A percentile compares a stretch with the other conserved stretches of the same genome.
Conservation (phyloP, 2,113 vertebrate species). For the Chionis minor region DNA sequence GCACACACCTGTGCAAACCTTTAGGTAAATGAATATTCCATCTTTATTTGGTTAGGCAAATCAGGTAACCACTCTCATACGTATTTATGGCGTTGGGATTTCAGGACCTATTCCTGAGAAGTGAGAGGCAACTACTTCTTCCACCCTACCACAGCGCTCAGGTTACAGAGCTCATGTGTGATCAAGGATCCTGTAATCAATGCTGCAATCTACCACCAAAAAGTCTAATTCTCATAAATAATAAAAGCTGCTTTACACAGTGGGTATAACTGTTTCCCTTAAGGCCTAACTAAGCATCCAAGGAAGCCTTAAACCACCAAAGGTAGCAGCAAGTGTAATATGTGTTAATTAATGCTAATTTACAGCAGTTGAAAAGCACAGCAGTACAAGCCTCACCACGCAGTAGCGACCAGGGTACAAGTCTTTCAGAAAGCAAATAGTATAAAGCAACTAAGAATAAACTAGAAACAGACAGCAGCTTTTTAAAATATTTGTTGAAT, state of each 20-base stretch:
- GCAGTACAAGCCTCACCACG: too few species aligned
- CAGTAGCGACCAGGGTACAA: too few species aligned
- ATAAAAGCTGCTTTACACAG: neutral
- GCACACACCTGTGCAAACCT: neutral
- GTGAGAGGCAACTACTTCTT: neutral
- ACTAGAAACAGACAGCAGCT: neutral
- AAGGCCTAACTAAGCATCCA: neutral
- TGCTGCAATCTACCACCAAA: neutral
- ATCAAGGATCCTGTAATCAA: neutral
- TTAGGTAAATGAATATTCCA: neutral
- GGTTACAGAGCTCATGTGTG: conserved; percentile 6
- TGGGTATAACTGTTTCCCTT: neutral
- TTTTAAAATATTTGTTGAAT: neutral
- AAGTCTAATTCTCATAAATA: neutral
- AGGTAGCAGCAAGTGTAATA: neutral
- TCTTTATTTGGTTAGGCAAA: neutral
- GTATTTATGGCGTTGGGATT: neutral
- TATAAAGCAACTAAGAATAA: neutral
- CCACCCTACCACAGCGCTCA: neutral
- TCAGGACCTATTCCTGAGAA: neutral
- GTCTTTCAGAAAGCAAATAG: neutral
- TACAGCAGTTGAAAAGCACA: neutral
- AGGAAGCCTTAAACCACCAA: neutral
- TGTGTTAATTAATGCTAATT: neutral
- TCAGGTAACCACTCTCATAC: neutral